Evolutionary conservation across 1,140 invertebrate genomes (phyloP), one percentile per base, ranked within the genome.

Genomic region (Nasonia vitripennis): DNA sequence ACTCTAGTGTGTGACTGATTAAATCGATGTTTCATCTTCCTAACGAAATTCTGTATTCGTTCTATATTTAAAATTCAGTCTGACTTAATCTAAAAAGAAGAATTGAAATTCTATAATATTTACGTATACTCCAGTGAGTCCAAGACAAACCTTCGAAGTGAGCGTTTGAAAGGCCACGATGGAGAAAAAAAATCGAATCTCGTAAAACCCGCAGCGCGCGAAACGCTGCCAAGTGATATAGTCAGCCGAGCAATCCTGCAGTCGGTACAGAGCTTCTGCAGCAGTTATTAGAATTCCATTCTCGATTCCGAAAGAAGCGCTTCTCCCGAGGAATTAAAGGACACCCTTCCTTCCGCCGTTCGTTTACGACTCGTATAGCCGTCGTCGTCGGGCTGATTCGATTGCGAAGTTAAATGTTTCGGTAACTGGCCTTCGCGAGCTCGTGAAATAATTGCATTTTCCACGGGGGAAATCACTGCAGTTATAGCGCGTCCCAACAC

Each of bases 401-500:
- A 85, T 85, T 85, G 31, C 62, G n/a, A 62, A 85, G 78, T 78
- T 85, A 81, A 81, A 85, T 70, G 84, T 85, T 85, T 81, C 74
- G 23, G 31, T 85, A 81, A 81, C 71, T 81, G 79, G 55, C n/a
- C n/a, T 34, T 68, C 41, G 67, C 6, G 78, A 27, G 55, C 17
- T n/a, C 14, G 70, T 17, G 67, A 83, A 86, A 86, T 86, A 86
- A 86, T 86, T 86, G 77, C 48, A 83, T 86, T 86, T 86, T 80
- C 74, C 67, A 55, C 73, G 37, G 75, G 81, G 85, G 81, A 83
- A 86, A 86, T 86, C 75, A 86, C 20, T 82, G 73, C 70, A 81
- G 68, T 80, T 85, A 79, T 68, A 68, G 78, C 34, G 23, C 27
- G 78, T 77, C 51, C 14, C 55, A 62, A 62, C 55, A 62, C 55